phyloP scores from a whole-genome alignment of 1,140 invertebrate species.

The Idris sp. region DNA sequence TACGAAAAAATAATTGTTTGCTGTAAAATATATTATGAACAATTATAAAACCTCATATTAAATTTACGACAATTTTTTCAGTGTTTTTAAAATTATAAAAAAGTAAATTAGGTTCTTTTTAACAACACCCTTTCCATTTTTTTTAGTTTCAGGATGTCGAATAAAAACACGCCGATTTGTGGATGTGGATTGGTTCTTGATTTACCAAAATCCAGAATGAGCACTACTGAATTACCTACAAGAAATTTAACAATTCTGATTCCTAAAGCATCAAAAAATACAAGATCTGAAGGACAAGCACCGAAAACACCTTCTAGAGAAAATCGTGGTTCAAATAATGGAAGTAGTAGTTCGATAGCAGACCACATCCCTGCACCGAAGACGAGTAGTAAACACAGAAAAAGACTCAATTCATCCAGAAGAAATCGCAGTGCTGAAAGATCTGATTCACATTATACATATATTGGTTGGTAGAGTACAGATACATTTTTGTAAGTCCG shows the following conservation, averaged over 20 bases:
- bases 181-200: constrained; percentile 62
- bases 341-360: constrained; percentile 52
- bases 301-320: constrained; percentile 63
- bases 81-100: too few species aligned
- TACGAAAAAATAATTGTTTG: too few species aligned
- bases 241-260: constrained; percentile 65
- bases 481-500: too few species aligned
- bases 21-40: too few species aligned
- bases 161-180: constrained; percentile 69
- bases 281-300: constrained; percentile 60
- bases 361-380: constrained; percentile 63
- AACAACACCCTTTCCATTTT: too few species aligned
- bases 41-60: too few species aligned
- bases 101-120: too few species aligned
- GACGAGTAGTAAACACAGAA: constrained; percentile 67
- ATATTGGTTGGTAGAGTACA: constrained; percentile 68
- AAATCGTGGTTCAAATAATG: constrained; percentile 49
- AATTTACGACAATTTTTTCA: too few species aligned
- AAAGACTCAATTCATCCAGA: constrained; percentile 69
- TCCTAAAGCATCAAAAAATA: constrained; percentile 63
- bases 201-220: constrained; percentile 65
- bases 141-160: constrained; percentile 71
- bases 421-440: constrained; percentile 74
- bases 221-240: constrained; percentile 55
- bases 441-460: constrained; percentile 74